A percentile compares a stretch with the other conserved stretches of the same genome.
Conservation (phyloP, 1,140 invertebrate genomes). For the Marisa cornuarietis region DNA sequence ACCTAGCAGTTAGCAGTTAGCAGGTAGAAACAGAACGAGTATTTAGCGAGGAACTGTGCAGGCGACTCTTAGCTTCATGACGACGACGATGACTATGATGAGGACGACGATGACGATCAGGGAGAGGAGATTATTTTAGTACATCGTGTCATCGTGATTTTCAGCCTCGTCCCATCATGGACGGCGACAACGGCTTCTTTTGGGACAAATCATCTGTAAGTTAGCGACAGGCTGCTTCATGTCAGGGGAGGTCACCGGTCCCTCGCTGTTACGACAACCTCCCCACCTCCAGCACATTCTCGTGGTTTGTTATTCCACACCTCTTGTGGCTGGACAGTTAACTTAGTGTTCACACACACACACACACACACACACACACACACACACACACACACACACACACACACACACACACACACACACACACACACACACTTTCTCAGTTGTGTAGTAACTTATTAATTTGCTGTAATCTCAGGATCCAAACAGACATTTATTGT, state of each 20-base stretch:
- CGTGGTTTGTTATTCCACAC: background rate
- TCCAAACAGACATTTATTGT: background rate
- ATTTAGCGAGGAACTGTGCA: too few species aligned
- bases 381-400: background rate
- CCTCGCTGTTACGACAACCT: background rate
- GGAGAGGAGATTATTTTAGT: too few species aligned
- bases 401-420: background rate
- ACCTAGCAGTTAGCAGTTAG: too few species aligned
- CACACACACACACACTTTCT: background rate
- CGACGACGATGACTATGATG: too few species aligned
- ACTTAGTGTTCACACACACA: too few species aligned
- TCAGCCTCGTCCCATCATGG: conserved; percentile 1
- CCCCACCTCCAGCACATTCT: background rate
- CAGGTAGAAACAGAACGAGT: too few species aligned
- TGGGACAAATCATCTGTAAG: background rate
- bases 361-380: background rate
- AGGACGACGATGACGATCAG: too few species aligned
- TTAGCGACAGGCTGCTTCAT: background rate
- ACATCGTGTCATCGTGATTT: background rate
- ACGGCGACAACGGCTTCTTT: background rate
- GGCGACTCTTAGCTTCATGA: too few species aligned
- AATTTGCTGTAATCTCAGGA: too few species aligned
- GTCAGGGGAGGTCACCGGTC: background rate
- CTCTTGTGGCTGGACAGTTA: too few species aligned
- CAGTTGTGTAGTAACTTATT: background rate